These are phyloP conservation scores for Copidosoma aretas DNA, from an alignment of 2,888 invertebrate genomes.

Conservation along the genomic window DNA sequence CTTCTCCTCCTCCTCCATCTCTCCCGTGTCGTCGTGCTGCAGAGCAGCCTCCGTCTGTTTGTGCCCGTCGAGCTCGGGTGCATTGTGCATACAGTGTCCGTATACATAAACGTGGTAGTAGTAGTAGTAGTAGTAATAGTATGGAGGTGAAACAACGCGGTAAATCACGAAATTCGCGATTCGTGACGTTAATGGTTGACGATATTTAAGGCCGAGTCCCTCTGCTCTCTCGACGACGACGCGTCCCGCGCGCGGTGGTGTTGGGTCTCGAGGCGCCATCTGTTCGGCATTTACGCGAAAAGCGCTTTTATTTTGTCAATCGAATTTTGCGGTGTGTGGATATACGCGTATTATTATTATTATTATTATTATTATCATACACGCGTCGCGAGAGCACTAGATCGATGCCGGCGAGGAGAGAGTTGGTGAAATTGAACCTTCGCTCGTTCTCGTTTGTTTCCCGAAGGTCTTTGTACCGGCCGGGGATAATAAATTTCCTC, in stretches of 20 bases:
- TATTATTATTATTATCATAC: too few relatives aligned
- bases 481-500: slow-evolving; percentile 27
- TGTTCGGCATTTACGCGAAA: neutral
- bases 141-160: neutral
- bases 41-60: neutral
- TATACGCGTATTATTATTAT: too few relatives aligned
- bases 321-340: slow-evolving; percentile 7
- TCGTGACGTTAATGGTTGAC: slow-evolving; percentile 20
- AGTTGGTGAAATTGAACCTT: slow-evolving; percentile 27
- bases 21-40: neutral
- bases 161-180: slow-evolving; percentile 32
- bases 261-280: neutral
- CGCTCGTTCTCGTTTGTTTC: slow-evolving; percentile 21
- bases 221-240: neutral
- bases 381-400: neutral
- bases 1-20: neutral
- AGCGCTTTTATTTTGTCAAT: slow-evolving; percentile 24
- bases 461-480: slow-evolving; percentile 17
- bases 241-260: neutral
- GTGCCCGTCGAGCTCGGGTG: too few relatives aligned
- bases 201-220: slow-evolving; percentile 11
- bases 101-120: neutral
- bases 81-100: neutral
- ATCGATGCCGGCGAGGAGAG: slow-evolving; percentile 8
- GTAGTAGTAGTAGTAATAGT: too few relatives aligned